phyloP scores from a whole-genome alignment of 2,888 invertebrate species.

The Encarsia formosa region DNA sequence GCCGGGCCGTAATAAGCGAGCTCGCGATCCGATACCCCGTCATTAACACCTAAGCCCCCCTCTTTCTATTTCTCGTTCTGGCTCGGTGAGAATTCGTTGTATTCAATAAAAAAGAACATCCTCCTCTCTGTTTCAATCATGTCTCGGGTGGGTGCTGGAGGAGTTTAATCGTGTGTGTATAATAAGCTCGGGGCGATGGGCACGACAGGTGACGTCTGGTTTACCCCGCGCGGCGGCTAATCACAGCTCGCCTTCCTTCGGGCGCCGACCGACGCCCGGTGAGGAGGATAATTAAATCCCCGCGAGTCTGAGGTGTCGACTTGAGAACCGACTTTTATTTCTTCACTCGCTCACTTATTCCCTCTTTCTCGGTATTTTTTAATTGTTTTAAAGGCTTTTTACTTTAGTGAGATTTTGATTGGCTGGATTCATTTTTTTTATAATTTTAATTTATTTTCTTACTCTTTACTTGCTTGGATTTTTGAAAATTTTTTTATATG shows the following conservation, averaged over 20 bases:
- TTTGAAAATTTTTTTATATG: no score
- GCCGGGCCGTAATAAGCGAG: slow-evolving; percentile 28
- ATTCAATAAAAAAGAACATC: neutral
- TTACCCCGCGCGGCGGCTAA: slow-evolving; percentile 46
- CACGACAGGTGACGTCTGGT: slow-evolving; percentile 47
- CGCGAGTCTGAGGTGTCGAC: slow-evolving; percentile 14
- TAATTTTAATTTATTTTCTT: no score
- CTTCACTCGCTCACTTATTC: no score
- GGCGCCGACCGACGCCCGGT: neutral
- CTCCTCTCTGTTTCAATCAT: neutral
- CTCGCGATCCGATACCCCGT: slow-evolving; percentile 41
- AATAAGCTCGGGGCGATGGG: slow-evolving; percentile 33
- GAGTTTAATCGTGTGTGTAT: neutral
- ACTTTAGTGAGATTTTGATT: no score
- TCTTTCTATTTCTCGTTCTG: slow-evolving; percentile 1
- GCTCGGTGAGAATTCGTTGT: neutral
- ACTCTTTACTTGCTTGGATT: no score
- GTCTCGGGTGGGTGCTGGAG: no score
- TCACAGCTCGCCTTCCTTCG: slow-evolving; percentile 41
- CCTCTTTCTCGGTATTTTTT: no score
- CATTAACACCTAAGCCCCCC: slow-evolving; percentile 48
- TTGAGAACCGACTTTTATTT: no score
- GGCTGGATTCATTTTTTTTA: no score
- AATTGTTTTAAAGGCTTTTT: no score
- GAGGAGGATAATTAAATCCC: slow-evolving; percentile 21